Conservation (phyloP, 2,113 vertebrate species). For the Polyodon spathula region DNA sequence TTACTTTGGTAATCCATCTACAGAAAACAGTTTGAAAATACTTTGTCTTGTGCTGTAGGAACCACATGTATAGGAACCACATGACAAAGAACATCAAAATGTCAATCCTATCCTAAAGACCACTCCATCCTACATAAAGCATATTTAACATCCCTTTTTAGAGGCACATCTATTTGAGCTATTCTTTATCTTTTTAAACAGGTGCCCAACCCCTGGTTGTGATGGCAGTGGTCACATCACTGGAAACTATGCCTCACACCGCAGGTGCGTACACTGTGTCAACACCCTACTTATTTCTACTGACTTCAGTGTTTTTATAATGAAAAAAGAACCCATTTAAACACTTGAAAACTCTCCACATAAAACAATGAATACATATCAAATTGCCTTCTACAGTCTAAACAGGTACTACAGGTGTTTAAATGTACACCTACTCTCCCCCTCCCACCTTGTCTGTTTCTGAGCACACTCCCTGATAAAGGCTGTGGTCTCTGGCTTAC, state of each 20-base stretch:
- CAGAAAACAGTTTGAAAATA: no score
- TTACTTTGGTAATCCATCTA: no score
- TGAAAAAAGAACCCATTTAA: neutral
- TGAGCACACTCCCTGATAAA: no score
- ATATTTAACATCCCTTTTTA: no score
- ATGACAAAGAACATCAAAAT: no score
- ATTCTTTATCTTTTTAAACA: conserved; percentile 46
- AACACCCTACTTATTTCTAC: conserved; percentile 39
- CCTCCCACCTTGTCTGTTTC: conserved; percentile 16
- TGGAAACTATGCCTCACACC: conserved; percentile 96
- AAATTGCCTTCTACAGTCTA: no score
- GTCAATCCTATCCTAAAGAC: no score
- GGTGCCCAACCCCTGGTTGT: conserved; percentile 94
- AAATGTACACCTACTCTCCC: conserved; percentile 34
- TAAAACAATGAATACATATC: no score
- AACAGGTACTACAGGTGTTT: no score
- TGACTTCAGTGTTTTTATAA: neutral
- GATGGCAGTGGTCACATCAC: conserved; percentile 98
- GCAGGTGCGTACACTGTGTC: conserved; percentile 73
- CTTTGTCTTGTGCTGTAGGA: no score
- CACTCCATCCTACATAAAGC: neutral
- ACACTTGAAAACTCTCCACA: no score
- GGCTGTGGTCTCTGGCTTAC: conserved; percentile 9
- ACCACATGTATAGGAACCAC: no score
- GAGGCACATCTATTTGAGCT: neutral